Conservation (phyloP, 2,888 invertebrate genomes). For the Ichneumoninae sp. region DNA sequence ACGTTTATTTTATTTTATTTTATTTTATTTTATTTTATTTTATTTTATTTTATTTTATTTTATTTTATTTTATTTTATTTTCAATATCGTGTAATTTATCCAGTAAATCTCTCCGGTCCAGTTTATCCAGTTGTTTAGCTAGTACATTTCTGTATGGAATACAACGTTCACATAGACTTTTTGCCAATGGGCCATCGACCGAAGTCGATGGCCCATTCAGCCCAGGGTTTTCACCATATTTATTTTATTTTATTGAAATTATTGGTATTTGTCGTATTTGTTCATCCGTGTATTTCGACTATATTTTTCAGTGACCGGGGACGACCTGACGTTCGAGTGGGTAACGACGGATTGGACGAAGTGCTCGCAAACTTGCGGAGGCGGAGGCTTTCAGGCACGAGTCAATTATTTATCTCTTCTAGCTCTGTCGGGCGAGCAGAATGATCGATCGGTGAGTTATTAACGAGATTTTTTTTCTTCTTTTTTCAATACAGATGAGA, state of each 20-base stretch:
- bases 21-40: neutral
- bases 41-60: too few relatives aligned
- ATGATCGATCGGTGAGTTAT: neutral
- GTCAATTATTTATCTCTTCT: neutral
- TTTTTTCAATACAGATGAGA: slow-evolving; percentile 86
- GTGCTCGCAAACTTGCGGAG: slow-evolving; percentile 94
- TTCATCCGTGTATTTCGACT: neutral
- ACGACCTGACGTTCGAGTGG: slow-evolving; percentile 90
- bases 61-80: too few relatives aligned
- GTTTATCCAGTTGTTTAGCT: too few relatives aligned
- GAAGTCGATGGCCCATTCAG: too few relatives aligned
- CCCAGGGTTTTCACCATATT: too few relatives aligned
- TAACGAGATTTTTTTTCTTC: neutral
- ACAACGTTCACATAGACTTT: too few relatives aligned
- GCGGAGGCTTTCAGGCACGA: slow-evolving; percentile 88
- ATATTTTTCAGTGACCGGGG: slow-evolving; percentile 68
- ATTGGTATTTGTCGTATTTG: neutral
- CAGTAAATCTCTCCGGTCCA: too few relatives aligned
- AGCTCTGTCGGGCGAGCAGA: neutral
- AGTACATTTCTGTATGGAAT: too few relatives aligned
- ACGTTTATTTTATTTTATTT: slow-evolving; percentile 15
- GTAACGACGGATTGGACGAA: slow-evolving; percentile 93
- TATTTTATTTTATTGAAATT: neutral
- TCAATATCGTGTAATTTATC: too few relatives aligned
- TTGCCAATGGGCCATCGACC: too few relatives aligned